Percentiles rank a stretch among this genome's conserved stretches.
phyloP scores from a whole-genome alignment of 2,113 vertebrate genomes.

The Oryzias javanicus region DNA sequence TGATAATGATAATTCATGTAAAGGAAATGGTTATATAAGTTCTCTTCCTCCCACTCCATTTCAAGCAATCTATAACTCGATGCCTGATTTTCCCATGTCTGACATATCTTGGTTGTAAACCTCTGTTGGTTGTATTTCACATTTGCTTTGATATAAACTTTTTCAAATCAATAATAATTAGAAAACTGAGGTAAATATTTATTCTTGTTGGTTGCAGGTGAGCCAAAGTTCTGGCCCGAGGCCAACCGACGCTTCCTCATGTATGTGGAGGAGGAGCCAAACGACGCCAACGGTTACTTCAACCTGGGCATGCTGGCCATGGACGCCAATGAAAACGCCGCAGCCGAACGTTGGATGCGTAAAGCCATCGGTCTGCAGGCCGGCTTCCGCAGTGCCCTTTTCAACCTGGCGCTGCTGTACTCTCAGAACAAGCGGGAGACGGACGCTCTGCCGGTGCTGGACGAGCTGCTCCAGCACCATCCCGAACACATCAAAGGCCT shows the following conservation, averaged over 20 bases:
- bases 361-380: conserved; percentile 88
- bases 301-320: conserved; percentile 98
- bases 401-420: conserved; percentile 94
- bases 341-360: conserved; percentile 94
- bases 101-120: too few relatives aligned
- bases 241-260: conserved; percentile 89
- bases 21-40: too few relatives aligned
- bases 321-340: conserved; percentile 89
- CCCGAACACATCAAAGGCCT: conserved; percentile 96
- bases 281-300: conserved; percentile 96
- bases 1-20: too few relatives aligned
- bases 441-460: conserved; percentile 87
- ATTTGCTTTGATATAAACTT: too few relatives aligned
- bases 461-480: conserved; percentile 87
- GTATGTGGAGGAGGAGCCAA: conserved; percentile 91
- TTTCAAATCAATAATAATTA: too few relatives aligned
- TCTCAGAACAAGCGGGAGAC: conserved; percentile 90
- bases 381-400: conserved; percentile 93
- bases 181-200: too few relatives aligned
- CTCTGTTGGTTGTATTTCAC: too few relatives aligned
- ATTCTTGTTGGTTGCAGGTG: conserved; percentile 73
- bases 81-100: too few relatives aligned
- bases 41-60: too few relatives aligned
- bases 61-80: too few relatives aligned
- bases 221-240: conserved; percentile 89